Percentiles rank a stretch among this genome's conserved stretches.
Conservation (phyloP, 2,113 vertebrate species). For the Antechinus stuartii region DNA sequence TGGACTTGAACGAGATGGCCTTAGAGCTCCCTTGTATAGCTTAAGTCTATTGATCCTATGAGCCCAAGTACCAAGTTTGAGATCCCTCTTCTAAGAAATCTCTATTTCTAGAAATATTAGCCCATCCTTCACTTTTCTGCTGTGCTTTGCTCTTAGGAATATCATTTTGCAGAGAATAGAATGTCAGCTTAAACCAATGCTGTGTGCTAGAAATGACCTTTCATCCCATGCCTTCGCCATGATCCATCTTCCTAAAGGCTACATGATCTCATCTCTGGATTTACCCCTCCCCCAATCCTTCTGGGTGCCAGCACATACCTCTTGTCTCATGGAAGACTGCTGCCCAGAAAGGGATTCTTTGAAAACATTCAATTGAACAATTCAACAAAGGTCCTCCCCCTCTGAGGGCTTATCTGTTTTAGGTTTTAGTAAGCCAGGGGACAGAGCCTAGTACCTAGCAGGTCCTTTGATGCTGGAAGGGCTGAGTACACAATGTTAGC, state of each 20-base stretch:
- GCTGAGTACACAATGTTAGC: background rate
- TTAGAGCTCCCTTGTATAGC: background rate
- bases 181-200: background rate
- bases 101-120: background rate
- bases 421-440: background rate
- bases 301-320: background rate
- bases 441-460: too few relatives aligned
- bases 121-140: background rate
- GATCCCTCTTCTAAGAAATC: background rate
- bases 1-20: background rate
- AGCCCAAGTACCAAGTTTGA: background rate
- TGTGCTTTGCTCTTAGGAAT: background rate
- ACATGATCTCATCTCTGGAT: background rate
- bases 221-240: background rate
- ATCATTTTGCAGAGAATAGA: background rate
- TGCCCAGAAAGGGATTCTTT: background rate
- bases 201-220: background rate
- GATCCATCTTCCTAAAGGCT: background rate
- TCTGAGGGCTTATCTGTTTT: background rate
- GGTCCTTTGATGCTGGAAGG: background rate
- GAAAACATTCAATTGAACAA: background rate
- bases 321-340: background rate
- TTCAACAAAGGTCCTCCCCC: background rate
- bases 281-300: background rate
- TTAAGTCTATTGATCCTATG: background rate